These are phyloP conservation scores for Oreochromis niloticus DNA, from an alignment of 2,113 vertebrate species.

Conservation along the genomic window DNA sequence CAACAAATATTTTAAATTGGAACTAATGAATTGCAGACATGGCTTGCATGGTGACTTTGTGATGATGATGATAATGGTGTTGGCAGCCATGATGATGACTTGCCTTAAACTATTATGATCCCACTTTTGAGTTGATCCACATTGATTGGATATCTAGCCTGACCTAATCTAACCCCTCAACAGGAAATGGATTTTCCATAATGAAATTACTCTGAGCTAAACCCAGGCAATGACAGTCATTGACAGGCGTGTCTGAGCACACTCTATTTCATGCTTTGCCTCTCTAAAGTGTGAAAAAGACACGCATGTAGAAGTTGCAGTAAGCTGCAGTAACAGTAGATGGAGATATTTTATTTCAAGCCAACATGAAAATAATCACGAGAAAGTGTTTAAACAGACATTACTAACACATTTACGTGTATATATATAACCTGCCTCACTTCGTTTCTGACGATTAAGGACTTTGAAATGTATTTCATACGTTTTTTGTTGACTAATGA, in stretches of 20 bases:
- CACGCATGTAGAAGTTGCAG: not conserved
- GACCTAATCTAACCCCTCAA: slow-evolving; percentile 34
- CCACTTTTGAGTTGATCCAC: slow-evolving; percentile 20
- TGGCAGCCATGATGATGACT: not conserved
- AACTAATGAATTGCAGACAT: not conserved
- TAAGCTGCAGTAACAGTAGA: not conserved
- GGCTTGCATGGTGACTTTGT: not conserved
- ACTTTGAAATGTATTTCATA: not conserved
- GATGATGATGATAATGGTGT: not conserved
- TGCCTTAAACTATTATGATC: not conserved
- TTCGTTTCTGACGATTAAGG: not conserved
- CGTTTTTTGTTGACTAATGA: not conserved
- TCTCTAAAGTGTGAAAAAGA: not conserved
- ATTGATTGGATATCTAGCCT: slow-evolving; percentile 14
- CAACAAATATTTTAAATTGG: not conserved
- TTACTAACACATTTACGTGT: not conserved
- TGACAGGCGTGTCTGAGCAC: not conserved
- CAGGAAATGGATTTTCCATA: slow-evolving; percentile 49
- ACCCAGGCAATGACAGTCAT: not conserved
- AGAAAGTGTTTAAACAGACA: not conserved
- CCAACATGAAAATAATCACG: not conserved
- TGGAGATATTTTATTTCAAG: not conserved
- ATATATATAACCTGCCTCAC: not conserved
- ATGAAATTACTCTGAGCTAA: slow-evolving; percentile 41
- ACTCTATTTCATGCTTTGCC: not conserved